Conservation (phyloP, 2,113 vertebrate species). For the Lepisosteus oculatus region DNA sequence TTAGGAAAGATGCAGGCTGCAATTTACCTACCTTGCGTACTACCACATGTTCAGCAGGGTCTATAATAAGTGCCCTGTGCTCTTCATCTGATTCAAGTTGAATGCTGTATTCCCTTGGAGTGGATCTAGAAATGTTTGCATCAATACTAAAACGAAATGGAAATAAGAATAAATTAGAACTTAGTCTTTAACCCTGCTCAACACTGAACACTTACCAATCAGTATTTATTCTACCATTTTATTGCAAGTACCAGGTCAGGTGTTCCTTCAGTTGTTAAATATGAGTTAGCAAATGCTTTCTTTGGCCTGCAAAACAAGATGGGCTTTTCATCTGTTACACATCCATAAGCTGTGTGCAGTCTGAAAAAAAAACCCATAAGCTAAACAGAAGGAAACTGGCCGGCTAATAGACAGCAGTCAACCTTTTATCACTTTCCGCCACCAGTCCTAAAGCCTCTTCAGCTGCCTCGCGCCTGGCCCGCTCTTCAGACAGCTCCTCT, state of each 20-base stretch:
- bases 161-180: not conserved
- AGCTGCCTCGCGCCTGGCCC: constrained; percentile 62
- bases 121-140: constrained; percentile 49
- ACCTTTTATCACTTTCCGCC: constrained; percentile 67
- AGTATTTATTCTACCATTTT: not conserved
- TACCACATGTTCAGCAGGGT: constrained; percentile 71
- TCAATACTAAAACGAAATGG: constrained; percentile 45
- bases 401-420: not conserved
- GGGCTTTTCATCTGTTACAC: too few species aligned
- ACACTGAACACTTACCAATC: too few species aligned
- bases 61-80: constrained; percentile 76
- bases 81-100: constrained; percentile 81
- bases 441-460: constrained; percentile 75
- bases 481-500: constrained; percentile 70
- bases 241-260: not conserved
- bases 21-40: constrained; percentile 66
- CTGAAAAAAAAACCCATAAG: not conserved
- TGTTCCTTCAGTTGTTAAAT: not conserved
- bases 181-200: too few species aligned
- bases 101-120: constrained; percentile 64
- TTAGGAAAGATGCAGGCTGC: constrained; percentile 28
- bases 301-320: too few species aligned
- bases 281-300: not conserved
- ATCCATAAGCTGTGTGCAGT: not conserved
- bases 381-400: not conserved